Evolutionary conservation across 2,113 vertebrate genomes (phyloP).

Genomic region (Baryphthengus martii): DNA sequence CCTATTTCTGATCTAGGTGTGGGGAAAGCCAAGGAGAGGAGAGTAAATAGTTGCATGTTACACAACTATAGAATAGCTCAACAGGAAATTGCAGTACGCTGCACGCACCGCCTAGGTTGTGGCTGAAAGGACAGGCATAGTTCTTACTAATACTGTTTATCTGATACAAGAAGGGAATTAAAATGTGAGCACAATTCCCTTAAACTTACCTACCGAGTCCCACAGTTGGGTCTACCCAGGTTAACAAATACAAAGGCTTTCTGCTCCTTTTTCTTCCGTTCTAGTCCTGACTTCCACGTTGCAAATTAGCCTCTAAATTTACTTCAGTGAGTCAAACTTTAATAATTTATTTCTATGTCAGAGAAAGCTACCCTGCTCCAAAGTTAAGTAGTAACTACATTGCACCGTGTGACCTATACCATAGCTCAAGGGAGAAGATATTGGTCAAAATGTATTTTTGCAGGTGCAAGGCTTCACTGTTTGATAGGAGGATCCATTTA

Average conservation of each 20-base stretch:
- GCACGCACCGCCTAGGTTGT: neutral
- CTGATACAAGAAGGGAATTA: neutral
- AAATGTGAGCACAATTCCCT: neutral
- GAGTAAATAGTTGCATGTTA: neutral
- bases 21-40: neutral
- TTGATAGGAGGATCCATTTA: slow-evolving; percentile 4
- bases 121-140: neutral
- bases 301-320: neutral
- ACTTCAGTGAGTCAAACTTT: neutral
- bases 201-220: neutral
- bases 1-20: neutral
- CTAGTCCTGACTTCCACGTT: neutral
- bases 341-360: slow-evolving; percentile 31
- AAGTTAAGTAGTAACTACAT: neutral
- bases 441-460: neutral
- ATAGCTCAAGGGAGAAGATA: neutral
- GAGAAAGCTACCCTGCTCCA: neutral
- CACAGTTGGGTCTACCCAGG: neutral
- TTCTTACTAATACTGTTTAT: neutral
- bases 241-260: neutral
- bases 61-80: neutral
- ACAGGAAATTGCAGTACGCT: neutral
- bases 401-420: neutral
- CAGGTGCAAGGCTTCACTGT: neutral
- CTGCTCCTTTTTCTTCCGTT: neutral